Base-by-base conservation (phyloP, 2,888 invertebrate species). In the Branchellion lobata region DNA sequence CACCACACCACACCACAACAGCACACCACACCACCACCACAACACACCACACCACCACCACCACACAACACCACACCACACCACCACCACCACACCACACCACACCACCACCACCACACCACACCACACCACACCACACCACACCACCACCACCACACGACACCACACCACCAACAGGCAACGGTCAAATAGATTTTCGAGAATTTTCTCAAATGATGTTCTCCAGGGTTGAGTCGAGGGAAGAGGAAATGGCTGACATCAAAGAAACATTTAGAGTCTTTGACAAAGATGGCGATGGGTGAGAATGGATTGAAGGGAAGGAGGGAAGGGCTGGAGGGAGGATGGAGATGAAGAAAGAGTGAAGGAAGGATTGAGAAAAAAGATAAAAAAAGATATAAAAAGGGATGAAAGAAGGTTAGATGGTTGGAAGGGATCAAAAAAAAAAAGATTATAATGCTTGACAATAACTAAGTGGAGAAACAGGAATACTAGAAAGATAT, bases 191-290 rank as follows among this genome's bases (percentile, higher is more conserved):
- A 34, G 82, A 82, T 72, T 82, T 81, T 80, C 75, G 74, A 27
- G 82, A 82, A 61, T 82, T 82, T 77, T 36, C 81, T 0, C 24
- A 57, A 69, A 82, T 82, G 82, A 82, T 82, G 82, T 81, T 80
- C 1, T 61, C 78, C 31, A 74, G 80, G 73, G 80, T 80, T 47
- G 78, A 81, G 79, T 80, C 79, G 69, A 80, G 79, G 18, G 77
- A 72, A n/a, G 82, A 82, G 57, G 82, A 81, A 69, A 81, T 81
- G 68, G 27, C 80, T 24, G 82, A 81, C 29, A 47, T 82, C 27
- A 1, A 77, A 1, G 81, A 82, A 36, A 81, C 81, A 0, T 82
- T 82, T 65, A 81, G 82, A 80, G 82, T 82, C 36, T 72, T 81
- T 74, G 79, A 79, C 68, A 80, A 79, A 51, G 74, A 80, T 74